Percentiles rank a stretch among this genome's conserved stretches.
Evolutionary conservation across 2,113 vertebrate species (phyloP).

Genomic region (Catharus minimus): DNA sequence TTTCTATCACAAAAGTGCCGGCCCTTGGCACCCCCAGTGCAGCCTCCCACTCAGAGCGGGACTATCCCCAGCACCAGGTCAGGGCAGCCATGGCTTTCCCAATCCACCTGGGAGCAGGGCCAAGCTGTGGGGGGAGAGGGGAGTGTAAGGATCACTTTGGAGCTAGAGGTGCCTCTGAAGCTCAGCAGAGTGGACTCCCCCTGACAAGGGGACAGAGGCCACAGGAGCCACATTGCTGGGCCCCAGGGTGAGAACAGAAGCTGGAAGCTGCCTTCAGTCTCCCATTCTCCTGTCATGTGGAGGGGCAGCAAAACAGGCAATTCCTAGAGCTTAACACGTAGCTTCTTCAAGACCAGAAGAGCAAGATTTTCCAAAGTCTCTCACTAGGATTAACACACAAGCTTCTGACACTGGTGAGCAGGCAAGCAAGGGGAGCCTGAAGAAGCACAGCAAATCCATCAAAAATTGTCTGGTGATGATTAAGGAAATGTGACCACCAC

Average conservation of each 20-base stretch:
- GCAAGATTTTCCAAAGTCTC: neutral
- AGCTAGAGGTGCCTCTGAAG: neutral
- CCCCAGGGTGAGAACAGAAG: neutral
- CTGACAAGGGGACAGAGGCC: neutral
- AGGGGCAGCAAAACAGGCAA: neutral
- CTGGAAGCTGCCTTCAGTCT: neutral
- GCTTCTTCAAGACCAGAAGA: neutral
- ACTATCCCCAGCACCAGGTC: neutral
- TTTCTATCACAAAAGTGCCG: neutral
- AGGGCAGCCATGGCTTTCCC: neutral
- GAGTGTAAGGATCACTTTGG: neutral
- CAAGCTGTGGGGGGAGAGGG: rapidly evolving
- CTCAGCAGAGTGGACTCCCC: neutral
- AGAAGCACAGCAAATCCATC: neutral
- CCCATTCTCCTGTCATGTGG: neutral
- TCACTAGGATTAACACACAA: neutral
- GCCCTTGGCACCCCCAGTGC: neutral
- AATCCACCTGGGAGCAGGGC: neutral
- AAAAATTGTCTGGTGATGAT: neutral
- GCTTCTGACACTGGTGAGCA: neutral
- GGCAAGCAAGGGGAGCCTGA: neutral
- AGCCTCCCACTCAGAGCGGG: rapidly evolving
- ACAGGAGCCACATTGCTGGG: neutral
- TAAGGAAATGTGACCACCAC: constrained; percentile 6
- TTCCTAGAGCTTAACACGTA: neutral